Percentiles rank a stretch among this genome's conserved stretches.
Conservation (phyloP, 2,113 vertebrate species). For the Cephalophus harveyi region DNA sequence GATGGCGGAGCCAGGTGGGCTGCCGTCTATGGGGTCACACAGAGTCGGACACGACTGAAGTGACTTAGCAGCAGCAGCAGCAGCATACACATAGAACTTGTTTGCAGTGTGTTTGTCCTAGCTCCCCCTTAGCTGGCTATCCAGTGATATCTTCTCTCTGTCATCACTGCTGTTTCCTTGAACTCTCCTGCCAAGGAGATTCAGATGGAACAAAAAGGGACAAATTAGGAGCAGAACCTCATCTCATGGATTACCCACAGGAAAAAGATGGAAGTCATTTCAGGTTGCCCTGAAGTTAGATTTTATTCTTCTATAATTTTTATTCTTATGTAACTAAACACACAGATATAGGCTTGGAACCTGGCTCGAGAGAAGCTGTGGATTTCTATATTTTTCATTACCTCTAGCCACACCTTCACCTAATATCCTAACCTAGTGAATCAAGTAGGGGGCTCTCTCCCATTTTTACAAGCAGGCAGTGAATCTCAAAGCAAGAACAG, state of each 20-base stretch:
- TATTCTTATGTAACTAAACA: neutral
- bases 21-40: rapidly evolving
- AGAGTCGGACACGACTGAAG: too few relatives aligned
- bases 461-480: neutral
- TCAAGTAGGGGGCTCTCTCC: neutral
- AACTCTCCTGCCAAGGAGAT: neutral
- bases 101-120: neutral
- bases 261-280: neutral
- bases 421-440: neutral
- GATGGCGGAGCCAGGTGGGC: too few relatives aligned
- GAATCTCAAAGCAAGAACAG: neutral
- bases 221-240: neutral
- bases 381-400: neutral
- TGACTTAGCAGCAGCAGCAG: too few relatives aligned
- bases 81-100: neutral
- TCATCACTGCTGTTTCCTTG: neutral
- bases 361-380: neutral
- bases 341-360: neutral
- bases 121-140: neutral
- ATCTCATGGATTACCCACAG: neutral
- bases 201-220: neutral
- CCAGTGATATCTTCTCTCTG: neutral
- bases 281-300: neutral
- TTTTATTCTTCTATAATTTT: neutral
- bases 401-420: neutral